Base-by-base conservation (phyloP, 2,888 invertebrate species). In the Stenurella melanura region DNA sequence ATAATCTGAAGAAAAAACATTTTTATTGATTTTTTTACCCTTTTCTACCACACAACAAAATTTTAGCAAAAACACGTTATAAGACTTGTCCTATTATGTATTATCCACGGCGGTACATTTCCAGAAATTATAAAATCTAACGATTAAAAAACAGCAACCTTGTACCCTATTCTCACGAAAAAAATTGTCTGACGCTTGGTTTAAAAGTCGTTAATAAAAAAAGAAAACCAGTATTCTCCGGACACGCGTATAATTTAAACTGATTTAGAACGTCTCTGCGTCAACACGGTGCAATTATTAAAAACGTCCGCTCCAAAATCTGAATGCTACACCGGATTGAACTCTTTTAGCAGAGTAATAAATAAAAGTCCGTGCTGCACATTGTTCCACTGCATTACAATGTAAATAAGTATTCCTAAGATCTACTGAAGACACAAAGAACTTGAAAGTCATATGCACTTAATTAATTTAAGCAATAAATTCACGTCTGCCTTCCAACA, bases 381-480 rank as follows among this genome's bases (percentile, higher is more conserved):
- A 64, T 42, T 42, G n/a, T 64, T 64, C n/a, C 64, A 64, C 42
- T 64, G 64, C 42, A 64, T 42, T 64, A 19, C 19, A 64, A 64
- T 64, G 64, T 64, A 64, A 64, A 64, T 64, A 64, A 64, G 42
- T 19, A 64, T 64, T 64, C 38, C 17, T 10, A 34, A 38, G 64
- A 64, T 64, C 19, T 64, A 42, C 19, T 19, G 42, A 21, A 19
- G 15, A 64, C 38, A 21, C 42, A 64, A 19, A 42, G 42, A 42
- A 17, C 18, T 64, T 64, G 18, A 64, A 64, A 64, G 64, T 30
- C 64, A 42, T 64, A 64, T 64, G 64, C 64, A 38, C 30, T 19
- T 64, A 64, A 64, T 64, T 64, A 64, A 42, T 64, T 64, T 64
- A 42, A 7, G 18, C 38, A 12, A 64, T 64, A 64, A 64, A 42